A percentile compares a stretch with the other conserved stretches of the same genome.
These are phyloP conservation scores for Australoheros scitulus DNA, from an alignment of 2,113 vertebrate species.

Conservation along the genomic window DNA sequence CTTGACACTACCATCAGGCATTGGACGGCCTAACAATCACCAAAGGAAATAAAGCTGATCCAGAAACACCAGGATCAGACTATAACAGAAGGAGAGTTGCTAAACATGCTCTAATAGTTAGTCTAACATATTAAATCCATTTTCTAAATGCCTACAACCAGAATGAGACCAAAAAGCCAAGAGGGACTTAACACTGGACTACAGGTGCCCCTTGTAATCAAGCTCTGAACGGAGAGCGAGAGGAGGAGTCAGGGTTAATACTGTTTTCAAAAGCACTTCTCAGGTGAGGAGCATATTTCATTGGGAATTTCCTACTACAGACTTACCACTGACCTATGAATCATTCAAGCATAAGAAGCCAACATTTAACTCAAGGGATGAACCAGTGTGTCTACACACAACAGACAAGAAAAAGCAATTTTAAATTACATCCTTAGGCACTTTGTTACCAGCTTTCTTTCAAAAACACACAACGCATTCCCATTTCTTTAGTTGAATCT, in stretches of 20 bases:
- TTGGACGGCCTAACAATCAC: not conserved
- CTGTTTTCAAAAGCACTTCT: not conserved
- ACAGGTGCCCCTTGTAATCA: not conserved
- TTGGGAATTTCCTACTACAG: not conserved
- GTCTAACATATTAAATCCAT: not conserved
- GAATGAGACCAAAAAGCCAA: not conserved
- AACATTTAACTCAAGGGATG: not conserved
- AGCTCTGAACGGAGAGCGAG: not conserved
- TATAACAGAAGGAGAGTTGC: not conserved
- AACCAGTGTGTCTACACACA: not conserved
- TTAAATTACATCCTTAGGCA: not conserved
- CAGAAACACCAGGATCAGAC: not conserved
- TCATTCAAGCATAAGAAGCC: not conserved
- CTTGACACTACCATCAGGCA: not conserved
- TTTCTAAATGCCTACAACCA: not conserved
- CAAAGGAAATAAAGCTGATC: not conserved
- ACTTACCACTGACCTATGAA: not conserved
- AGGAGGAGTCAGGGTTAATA: not conserved
- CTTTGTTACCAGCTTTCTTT: not conserved
- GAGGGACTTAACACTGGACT: not conserved
- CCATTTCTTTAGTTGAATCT: not conserved
- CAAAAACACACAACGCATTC: not conserved
- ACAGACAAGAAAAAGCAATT: not conserved
- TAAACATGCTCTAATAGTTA: not conserved
- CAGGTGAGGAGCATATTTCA: not conserved